Evolutionary conservation across 2,888 invertebrate genomes (phyloP), one percentile per base, ranked within the genome.

Genomic region (Cephus sareptanus): DNA sequence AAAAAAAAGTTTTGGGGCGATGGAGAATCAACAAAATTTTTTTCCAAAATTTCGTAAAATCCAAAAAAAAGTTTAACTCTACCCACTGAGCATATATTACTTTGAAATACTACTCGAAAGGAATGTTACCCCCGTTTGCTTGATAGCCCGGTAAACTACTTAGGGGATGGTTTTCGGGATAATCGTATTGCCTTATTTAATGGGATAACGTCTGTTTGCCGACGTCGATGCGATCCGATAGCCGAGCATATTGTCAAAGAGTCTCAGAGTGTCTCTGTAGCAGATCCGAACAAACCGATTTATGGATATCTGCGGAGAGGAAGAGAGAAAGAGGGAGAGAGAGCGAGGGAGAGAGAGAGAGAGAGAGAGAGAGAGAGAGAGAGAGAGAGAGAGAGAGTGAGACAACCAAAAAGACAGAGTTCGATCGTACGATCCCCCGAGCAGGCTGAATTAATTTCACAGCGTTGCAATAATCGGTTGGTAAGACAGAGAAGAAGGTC

Each of bases 401-500:
- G 74, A 13, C 73, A 75, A 71, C 34, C 0, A 13, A 40, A 40
- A 6, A 6, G 40, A 40, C 13, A 40, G 6, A 40, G 40, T 1
- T 40, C 40, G 74, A 71, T 74, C 76, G 78, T 76, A 76, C 80
- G 80, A 76, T 37, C 68, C 76, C 73, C 69, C 75, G 75, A 69
- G 69, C 74, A 70, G 68, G 75, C 78, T 40, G 80, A 82, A 81
- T 82, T 82, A 80, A 81, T 81, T 80, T 80, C 79, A 76, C 23
- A 23, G 40, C 13, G 40, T 4, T 15, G 6, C 23, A 40, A 40
- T 40, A 40, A 40, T 23, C 79, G 84, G 83, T 83, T 84, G 87
- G 82, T 82, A 85, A 85, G 83, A 81, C 79, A 80, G 81, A 85
- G 85, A 84, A 84, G 82, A 85, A 83, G 82, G 78, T 30, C 0